phyloP scores from a whole-genome alignment of 1,140 invertebrate species.

The Olivierus martensii region DNA sequence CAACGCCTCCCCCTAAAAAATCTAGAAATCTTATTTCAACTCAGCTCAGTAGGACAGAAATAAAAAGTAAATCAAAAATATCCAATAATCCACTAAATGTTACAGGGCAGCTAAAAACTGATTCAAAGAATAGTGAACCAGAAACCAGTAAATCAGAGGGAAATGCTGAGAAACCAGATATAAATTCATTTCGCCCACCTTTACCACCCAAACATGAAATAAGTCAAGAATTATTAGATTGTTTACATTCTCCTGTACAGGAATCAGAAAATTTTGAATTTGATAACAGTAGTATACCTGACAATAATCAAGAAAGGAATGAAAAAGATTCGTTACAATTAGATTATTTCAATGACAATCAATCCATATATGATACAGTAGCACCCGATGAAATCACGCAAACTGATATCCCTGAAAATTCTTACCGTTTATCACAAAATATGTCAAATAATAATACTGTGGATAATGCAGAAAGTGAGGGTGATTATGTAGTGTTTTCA shows the following conservation, averaged over 20 bases:
- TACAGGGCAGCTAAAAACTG: too few species aligned
- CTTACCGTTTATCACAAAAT: neutral
- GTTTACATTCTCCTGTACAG: too few species aligned
- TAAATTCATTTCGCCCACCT: too few species aligned
- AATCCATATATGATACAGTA: constrained; percentile 23
- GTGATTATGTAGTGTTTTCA: constrained; percentile 16
- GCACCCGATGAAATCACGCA: constrained; percentile 16
- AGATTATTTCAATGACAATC: constrained; percentile 2
- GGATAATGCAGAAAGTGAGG: constrained; percentile 1
- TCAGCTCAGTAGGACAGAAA: neutral
- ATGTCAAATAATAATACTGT: neutral
- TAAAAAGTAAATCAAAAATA: too few species aligned
- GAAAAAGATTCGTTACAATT: neutral
- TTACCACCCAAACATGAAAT: too few species aligned
- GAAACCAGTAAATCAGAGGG: too few species aligned
- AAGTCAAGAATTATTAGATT: too few species aligned
- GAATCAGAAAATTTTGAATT: too few species aligned
- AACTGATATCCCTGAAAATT: too few species aligned
- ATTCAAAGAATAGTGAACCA: too few species aligned
- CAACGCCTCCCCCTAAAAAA: constrained; percentile 14
- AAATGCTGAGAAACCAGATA: too few species aligned
- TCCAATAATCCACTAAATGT: too few species aligned
- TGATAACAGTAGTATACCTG: neutral
- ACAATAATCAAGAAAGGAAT: constrained; percentile 11
- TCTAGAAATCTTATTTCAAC: constrained; percentile 9